Evolutionary conservation across 2,797 vertebrate genomes (phyloP), one percentile per base, ranked within the genome.

Genomic region (Hapalemur alaotrensis): DNA sequence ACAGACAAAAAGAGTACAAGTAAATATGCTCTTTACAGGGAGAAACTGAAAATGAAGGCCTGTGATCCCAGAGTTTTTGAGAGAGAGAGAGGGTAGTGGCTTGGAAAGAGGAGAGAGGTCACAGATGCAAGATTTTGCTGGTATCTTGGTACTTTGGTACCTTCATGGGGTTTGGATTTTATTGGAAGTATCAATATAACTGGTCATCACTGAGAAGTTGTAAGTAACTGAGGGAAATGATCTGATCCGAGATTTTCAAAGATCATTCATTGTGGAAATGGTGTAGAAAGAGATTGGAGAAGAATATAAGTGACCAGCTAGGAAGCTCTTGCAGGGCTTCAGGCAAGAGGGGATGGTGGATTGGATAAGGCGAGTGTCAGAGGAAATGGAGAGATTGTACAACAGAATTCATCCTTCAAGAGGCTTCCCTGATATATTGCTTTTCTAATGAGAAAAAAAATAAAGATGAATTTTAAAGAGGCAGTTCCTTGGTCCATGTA

Each of bases 1-100:
- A 79, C 3, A 70, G 32, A 65, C 5, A 48, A 70, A 81, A 20
- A 69, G 7, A 48, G 6, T 73, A 7, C 13, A 4, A 6, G 1
- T 35, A 54, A 54, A 59, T 72, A 54, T 32, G n/a, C 38, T 63
- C 20, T 50, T 22, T 54, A 54, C 54, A 54, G 54, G 32, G 32
- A 67, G 28, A 43, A 73, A 10, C 2, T 67, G 3, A 25, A 75
- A 32, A 57, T 59, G 41, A 84, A 87, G n/a, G 20, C 28, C 28
- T 30, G 32, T 6, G 38, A 28, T 0, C 25, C 69, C 63, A 13
- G 2, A 22, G 69, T 43, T n/a, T 80, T 35, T 48, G 15, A 76
- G 4, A 5, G 25, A 43, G 35, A 48, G 11, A 13, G 23, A 1
- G 35, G 7, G 8, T 5, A 4, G 67, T 15, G 9, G 13, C 2